phyloP scores from a whole-genome alignment of 2,113 vertebrate genomes.

The Xyrauchen texanus region DNA sequence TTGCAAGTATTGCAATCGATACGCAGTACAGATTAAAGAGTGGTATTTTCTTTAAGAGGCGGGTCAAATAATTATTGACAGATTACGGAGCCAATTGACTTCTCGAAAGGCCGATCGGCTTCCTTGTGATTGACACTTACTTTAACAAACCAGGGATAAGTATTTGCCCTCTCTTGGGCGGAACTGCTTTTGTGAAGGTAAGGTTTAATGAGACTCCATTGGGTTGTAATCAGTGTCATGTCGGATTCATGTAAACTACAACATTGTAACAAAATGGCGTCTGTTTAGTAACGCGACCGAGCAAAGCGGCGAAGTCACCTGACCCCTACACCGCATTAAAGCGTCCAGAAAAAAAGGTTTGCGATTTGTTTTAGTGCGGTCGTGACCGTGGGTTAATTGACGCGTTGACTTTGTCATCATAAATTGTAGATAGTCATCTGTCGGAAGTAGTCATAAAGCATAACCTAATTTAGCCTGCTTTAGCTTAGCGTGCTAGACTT shows the following conservation, averaged over 20 bases:
- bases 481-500: constrained; percentile 43
- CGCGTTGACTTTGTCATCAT: constrained; percentile 58
- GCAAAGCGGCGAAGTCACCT: constrained; percentile 69
- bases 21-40: constrained; percentile 5
- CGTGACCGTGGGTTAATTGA: constrained; percentile 51
- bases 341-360: constrained; percentile 63
- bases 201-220: constrained; percentile 96
- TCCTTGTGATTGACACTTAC: constrained; percentile 77
- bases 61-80: constrained; percentile 73
- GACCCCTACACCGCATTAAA: constrained; percentile 57
- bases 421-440: constrained; percentile 60
- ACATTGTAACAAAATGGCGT: constrained; percentile 99
- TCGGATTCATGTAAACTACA: constrained; percentile 97
- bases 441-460: constrained; percentile 74
- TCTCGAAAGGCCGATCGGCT: constrained; percentile 65
- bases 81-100: not conserved
- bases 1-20: constrained; percentile 27
- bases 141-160: constrained; percentile 81
- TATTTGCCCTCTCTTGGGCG: constrained; percentile 75
- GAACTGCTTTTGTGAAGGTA: constrained; percentile 77
- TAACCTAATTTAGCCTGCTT: constrained; percentile 49
- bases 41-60: constrained; percentile 77
- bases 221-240: constrained; percentile 98
- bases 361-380: constrained; percentile 58
- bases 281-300: constrained; percentile 85